These are phyloP conservation scores for Trematomus bernacchii DNA, from an alignment of 2,797 vertebrate genomes.

Conservation along the genomic window DNA sequence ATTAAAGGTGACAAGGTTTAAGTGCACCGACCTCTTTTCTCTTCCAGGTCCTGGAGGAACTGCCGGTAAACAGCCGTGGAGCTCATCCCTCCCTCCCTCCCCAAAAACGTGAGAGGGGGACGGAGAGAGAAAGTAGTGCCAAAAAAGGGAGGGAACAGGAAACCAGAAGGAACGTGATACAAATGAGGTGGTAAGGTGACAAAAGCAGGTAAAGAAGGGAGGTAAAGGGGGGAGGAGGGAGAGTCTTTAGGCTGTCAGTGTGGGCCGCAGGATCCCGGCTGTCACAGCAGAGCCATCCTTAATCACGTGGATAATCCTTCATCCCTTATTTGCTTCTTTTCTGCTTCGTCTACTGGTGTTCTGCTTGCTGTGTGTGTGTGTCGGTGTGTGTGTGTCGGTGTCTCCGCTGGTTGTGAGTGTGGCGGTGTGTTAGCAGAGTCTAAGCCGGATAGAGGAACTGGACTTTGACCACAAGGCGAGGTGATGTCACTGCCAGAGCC, in stretches of 20 bases:
- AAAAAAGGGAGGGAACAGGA: neutral
- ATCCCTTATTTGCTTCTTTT: conserved; percentile 45
- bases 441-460: conserved; percentile 86
- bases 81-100: conserved; percentile 76
- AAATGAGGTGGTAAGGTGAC: conserved; percentile 11
- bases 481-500: conserved; percentile 84
- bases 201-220: conserved; percentile 11
- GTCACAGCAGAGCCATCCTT: conserved; percentile 69
- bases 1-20: conserved; percentile 10
- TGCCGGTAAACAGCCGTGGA: conserved; percentile 81
- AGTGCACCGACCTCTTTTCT: conserved; percentile 85
- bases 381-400: conserved; percentile 19
- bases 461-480: conserved; percentile 87
- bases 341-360: conserved; percentile 43
- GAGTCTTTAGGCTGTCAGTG: conserved; percentile 32
- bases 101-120: no score
- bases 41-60: conserved; percentile 85
- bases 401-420: conserved; percentile 51
- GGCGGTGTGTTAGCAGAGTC: conserved; percentile 59
- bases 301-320: conserved; percentile 73
- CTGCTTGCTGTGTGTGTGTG: neutral
- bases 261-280: conserved; percentile 51
- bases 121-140: no score
- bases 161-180: neutral
- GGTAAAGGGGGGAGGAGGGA: conserved; percentile 28